phyloP scores from a whole-genome alignment of 1,140 invertebrate genomes.

The Apolygus lucorum region DNA sequence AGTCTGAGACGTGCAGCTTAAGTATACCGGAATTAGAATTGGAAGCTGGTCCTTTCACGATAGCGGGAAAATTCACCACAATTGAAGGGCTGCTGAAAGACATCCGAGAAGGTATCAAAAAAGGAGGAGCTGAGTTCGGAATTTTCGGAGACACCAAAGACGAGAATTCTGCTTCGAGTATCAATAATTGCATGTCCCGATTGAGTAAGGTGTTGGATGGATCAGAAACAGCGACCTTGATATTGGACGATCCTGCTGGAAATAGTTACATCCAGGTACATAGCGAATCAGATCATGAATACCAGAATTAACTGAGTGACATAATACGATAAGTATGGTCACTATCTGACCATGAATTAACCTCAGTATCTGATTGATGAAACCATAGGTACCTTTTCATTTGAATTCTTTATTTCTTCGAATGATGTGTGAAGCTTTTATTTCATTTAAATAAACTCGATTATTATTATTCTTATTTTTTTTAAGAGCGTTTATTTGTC shows the following conservation, averaged over 20 bases:
- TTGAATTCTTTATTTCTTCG: no score
- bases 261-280: constrained; percentile 93
- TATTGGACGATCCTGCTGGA: constrained; percentile 93
- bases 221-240: constrained; percentile 56
- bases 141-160: constrained; percentile 44
- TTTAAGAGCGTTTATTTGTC: no score
- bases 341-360: no score
- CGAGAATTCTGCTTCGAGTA: constrained; percentile 36
- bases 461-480: no score
- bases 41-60: constrained; percentile 67
- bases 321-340: no score
- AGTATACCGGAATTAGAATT: constrained; percentile 85
- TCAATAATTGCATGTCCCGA: constrained; percentile 53
- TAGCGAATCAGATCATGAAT: no score
- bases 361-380: no score
- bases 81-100: constrained; percentile 74
- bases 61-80: constrained; percentile 93
- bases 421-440: no score
- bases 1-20: constrained; percentile 86
- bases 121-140: constrained; percentile 46
- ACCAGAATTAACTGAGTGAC: no score
- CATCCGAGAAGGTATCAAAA: constrained; percentile 57
- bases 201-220: constrained; percentile 62
- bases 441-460: no score
- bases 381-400: no score